A percentile compares a stretch with the other conserved stretches of the same genome.
Conservation (phyloP, 2,797 vertebrate species). For the Thamnophis elegans region DNA sequence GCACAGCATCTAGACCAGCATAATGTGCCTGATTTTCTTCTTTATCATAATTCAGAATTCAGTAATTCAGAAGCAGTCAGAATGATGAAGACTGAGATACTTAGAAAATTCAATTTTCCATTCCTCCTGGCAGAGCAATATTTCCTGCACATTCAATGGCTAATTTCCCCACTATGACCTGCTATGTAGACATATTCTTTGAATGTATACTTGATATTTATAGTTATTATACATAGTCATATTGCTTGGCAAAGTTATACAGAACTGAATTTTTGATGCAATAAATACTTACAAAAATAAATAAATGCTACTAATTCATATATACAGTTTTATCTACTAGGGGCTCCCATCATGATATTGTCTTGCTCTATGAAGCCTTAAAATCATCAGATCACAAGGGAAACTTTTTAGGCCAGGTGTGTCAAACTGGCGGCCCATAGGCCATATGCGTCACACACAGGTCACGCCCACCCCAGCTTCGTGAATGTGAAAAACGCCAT, state of each 20-base stretch:
- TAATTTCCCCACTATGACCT: not conserved
- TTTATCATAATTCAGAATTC: not conserved
- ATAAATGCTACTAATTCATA: not conserved
- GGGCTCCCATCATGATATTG: not conserved
- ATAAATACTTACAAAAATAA: not conserved
- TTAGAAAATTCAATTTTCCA: conserved; percentile 12
- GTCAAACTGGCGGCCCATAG: too few species aligned
- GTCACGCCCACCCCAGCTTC: too few species aligned
- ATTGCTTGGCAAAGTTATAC: not conserved
- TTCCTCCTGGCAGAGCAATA: not conserved
- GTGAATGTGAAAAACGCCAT: too few species aligned
- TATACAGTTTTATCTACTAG: not conserved
- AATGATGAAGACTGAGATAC: not conserved
- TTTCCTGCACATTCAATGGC: not conserved
- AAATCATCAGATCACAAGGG: not conserved
- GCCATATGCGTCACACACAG: too few species aligned
- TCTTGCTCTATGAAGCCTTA: not conserved
- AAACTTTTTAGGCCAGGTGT: not conserved
- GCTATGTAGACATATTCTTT: not conserved
- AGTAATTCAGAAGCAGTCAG: not conserved
- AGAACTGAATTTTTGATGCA: not conserved
- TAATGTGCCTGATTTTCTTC: not conserved
- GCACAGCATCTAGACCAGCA: not conserved
- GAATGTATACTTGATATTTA: not conserved
- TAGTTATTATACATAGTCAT: not conserved